A percentile compares a stretch with the other conserved stretches of the same genome.
Conservation (phyloP, 2,797 vertebrate species). For the Sebastes jordani region DNA sequence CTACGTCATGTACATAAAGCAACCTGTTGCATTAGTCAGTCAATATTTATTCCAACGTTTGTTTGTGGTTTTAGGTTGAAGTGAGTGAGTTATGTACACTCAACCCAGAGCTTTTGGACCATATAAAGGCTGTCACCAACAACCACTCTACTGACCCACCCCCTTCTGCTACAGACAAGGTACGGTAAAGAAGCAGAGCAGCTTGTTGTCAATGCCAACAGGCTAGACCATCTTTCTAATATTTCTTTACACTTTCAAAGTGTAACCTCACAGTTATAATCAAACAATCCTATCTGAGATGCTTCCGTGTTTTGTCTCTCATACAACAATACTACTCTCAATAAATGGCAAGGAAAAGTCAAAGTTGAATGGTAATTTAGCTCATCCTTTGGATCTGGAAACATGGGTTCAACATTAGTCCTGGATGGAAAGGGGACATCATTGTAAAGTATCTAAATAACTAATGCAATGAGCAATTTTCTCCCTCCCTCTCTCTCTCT, state of each 20-base stretch:
- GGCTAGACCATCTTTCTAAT: not conserved
- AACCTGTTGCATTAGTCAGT: too few species aligned
- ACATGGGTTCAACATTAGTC: not conserved
- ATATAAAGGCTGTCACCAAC: conserved; percentile 46
- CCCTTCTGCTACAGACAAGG: conserved; percentile 50
- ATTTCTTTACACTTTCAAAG: not conserved
- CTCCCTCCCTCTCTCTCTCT: not conserved
- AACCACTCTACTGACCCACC: conserved; percentile 7
- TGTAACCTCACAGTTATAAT: not conserved
- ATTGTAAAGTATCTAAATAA: not conserved
- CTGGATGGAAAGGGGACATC: not conserved
- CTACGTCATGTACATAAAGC: too few species aligned
- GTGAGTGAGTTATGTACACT: conserved; percentile 68
- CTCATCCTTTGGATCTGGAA: not conserved
- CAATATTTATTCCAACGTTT: not conserved
- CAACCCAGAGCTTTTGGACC: conserved; percentile 75
- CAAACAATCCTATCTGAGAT: not conserved
- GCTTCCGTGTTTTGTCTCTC: not conserved
- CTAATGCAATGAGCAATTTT: not conserved
- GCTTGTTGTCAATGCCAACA: not conserved
- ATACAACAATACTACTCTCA: not conserved
- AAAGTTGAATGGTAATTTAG: not conserved
- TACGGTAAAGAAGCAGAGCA: not conserved
- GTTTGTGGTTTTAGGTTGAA: conserved; percentile 65
- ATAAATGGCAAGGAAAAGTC: not conserved